Conservation (phyloP, 2,888 invertebrate genomes). For the Amphipoea oculea region DNA sequence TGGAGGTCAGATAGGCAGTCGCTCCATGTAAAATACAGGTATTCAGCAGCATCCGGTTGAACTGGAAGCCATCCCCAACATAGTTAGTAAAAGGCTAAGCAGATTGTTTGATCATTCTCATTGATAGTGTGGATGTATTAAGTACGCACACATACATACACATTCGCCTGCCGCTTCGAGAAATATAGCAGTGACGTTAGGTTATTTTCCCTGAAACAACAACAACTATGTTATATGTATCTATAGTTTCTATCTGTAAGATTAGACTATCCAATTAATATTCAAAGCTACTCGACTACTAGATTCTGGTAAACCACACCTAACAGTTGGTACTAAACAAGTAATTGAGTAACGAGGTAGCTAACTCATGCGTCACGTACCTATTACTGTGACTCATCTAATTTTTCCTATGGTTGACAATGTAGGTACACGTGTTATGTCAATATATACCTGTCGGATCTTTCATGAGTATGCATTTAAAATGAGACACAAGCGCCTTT, state of each 20-base stretch:
- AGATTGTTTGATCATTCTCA: too few species aligned
- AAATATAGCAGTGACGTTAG: not conserved
- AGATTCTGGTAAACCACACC: conserved; percentile 34
- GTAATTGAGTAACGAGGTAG: conserved; percentile 62
- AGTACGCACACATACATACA: not conserved
- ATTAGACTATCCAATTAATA: conserved; percentile 23
- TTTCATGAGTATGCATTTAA: too few species aligned
- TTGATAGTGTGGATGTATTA: too few species aligned
- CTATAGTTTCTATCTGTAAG: not conserved
- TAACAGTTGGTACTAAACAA: conserved; percentile 23
- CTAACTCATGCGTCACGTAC: conserved; percentile 50
- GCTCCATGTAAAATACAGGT: too few species aligned
- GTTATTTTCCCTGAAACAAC: not conserved
- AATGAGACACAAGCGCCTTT: too few species aligned
- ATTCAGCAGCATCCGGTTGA: too few species aligned
- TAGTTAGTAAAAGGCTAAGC: too few species aligned
- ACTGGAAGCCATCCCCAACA: too few species aligned
- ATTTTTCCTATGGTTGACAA: conserved; percentile 48
- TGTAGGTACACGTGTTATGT: conserved; percentile 4
- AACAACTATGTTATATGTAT: not conserved
- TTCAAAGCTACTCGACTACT: conserved; percentile 12
- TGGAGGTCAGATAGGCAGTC: too few species aligned
- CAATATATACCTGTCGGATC: not conserved
- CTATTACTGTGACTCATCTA: conserved; percentile 45
- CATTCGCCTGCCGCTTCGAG: not conserved